Conservation (phyloP, 2,113 vertebrate species). For the Hydrolagus affinis region DNA sequence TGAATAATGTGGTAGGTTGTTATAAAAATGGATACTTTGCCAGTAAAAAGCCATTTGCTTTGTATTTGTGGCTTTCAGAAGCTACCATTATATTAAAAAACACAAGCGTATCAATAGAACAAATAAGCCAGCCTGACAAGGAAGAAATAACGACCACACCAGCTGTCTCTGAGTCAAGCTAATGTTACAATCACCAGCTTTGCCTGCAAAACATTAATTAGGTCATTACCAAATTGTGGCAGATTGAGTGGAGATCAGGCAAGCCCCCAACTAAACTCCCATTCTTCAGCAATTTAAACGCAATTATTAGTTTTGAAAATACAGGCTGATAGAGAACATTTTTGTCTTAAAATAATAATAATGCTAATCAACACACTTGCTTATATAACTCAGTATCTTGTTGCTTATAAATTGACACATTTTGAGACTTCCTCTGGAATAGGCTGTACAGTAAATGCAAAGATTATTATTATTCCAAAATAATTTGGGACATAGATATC, state of each 20-base stretch:
- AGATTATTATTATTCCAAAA: too few relatives aligned
- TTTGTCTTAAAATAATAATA: too few relatives aligned
- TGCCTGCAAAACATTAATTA: constrained; percentile 19
- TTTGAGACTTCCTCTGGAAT: too few relatives aligned
- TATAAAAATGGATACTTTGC: too few relatives aligned
- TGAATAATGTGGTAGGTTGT: too few relatives aligned
- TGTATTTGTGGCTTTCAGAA: not conserved
- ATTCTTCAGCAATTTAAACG: not conserved
- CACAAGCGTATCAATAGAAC: not conserved
- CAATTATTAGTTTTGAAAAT: constrained; percentile 1
- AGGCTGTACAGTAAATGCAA: too few relatives aligned
- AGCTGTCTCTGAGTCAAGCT: not conserved
- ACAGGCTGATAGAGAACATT: not conserved
- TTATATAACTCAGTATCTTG: not conserved
- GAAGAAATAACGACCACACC: not conserved
- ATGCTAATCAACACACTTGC: not conserved
- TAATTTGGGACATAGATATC: too few relatives aligned
- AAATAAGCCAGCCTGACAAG: not conserved
- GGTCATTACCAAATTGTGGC: not conserved
- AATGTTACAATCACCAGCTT: not conserved
- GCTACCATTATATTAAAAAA: not conserved
- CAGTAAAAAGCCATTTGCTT: too few relatives aligned
- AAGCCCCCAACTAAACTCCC: not conserved
- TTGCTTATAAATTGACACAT: too few relatives aligned
- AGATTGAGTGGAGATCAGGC: not conserved